Evolutionary conservation across 2,797 vertebrate genomes (phyloP).

Genomic region (Xenops minutus): DNA sequence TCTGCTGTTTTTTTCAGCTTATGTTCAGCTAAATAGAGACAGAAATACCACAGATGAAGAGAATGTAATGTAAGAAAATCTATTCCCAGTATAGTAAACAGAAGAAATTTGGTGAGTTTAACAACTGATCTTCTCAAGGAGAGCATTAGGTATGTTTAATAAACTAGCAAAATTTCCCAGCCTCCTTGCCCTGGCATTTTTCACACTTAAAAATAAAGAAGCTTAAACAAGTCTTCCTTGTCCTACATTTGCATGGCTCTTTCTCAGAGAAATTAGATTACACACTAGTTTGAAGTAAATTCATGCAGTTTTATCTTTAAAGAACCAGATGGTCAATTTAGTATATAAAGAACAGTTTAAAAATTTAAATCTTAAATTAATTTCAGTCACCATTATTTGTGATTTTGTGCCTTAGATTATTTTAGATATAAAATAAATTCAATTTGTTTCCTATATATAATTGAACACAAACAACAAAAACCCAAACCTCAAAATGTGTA

Average conservation of each 20-base stretch:
- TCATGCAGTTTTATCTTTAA: slow-evolving; percentile 52
- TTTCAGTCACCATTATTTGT: background rate
- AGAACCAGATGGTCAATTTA: slow-evolving; percentile 43
- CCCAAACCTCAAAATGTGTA: accelerated
- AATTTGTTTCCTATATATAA: background rate
- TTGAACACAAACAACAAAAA: background rate
- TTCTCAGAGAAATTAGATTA: slow-evolving; percentile 57
- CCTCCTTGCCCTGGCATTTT: background rate
- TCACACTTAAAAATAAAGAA: slow-evolving; percentile 18
- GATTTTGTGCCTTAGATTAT: background rate
- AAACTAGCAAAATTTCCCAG: background rate
- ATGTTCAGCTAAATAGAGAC: background rate
- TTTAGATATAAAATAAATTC: background rate
- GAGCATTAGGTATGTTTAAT: background rate
- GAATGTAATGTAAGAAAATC: background rate
- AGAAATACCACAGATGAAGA: background rate
- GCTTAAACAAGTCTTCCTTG: background rate
- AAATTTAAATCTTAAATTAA: slow-evolving; percentile 26
- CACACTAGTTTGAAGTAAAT: slow-evolving; percentile 42
- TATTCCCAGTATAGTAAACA: background rate
- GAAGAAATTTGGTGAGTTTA: background rate
- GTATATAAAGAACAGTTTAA: slow-evolving; percentile 3
- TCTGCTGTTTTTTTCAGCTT: background rate
- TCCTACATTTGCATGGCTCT: slow-evolving; percentile 11
- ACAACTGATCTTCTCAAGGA: background rate